A percentile compares a stretch with the other conserved stretches of the same genome.
phyloP scores from a whole-genome alignment of 2,888 invertebrate genomes.

The Trichopria drosophilae region DNA sequence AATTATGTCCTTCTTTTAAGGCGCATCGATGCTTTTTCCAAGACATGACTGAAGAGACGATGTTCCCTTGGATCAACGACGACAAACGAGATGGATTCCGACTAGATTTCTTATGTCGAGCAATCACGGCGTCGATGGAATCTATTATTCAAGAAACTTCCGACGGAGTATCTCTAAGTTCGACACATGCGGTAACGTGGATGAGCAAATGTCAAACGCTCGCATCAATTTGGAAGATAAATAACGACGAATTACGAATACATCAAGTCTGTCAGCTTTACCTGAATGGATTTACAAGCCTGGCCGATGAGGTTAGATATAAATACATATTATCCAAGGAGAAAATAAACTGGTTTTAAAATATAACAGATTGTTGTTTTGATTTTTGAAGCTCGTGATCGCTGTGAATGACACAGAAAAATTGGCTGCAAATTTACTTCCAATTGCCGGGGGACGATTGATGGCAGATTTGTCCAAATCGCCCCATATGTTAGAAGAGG shows the following conservation, averaged over 20 bases:
- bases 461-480: conserved; percentile 67
- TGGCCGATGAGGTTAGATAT: conserved; percentile 64
- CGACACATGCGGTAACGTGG: conserved; percentile 65
- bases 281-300: conserved; percentile 63
- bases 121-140: conserved; percentile 75
- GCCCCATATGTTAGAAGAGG: conserved; percentile 66
- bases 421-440: conserved; percentile 72
- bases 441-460: conserved; percentile 80
- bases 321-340: too few relatives aligned
- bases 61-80: conserved; percentile 61
- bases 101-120: conserved; percentile 72
- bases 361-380: conserved; percentile 29
- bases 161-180: conserved; percentile 60
- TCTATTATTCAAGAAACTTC: conserved; percentile 68
- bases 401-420: conserved; percentile 71
- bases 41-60: conserved; percentile 49
- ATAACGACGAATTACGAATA: conserved; percentile 72
- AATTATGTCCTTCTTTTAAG: conserved; percentile 33
- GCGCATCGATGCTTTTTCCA: conserved; percentile 54
- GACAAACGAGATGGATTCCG: conserved; percentile 69
- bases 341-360: too few relatives aligned
- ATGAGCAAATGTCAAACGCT: conserved; percentile 72
- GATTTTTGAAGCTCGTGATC: conserved; percentile 66
- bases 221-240: conserved; percentile 77
- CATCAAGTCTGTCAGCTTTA: conserved; percentile 75